Conservation (phyloP, 2,888 invertebrate species). For the Cetonia aurata region DNA sequence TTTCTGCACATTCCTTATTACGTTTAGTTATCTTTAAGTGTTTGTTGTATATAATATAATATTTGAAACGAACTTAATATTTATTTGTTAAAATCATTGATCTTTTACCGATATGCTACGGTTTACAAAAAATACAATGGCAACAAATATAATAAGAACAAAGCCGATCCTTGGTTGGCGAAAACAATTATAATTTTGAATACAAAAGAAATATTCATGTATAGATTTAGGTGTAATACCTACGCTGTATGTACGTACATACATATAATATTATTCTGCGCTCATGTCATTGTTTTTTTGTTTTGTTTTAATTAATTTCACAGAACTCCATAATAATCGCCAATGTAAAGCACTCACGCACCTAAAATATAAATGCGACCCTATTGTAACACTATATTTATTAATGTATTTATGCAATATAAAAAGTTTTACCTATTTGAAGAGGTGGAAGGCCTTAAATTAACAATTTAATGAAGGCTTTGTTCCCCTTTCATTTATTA, state of each 20-base stretch:
- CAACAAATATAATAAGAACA: conserved; percentile 21
- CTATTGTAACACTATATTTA: conserved; percentile 21
- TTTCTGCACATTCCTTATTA: conserved; percentile 3
- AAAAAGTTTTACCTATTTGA: background rate
- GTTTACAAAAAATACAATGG: conserved; percentile 24
- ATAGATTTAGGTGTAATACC: conserved; percentile 39
- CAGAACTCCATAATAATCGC: conserved; percentile 26
- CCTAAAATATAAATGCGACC: conserved; percentile 14
- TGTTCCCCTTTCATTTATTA: too few relatives aligned
- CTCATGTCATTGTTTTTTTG: conserved; percentile 35
- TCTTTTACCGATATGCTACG: conserved; percentile 2
- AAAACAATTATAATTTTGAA: conserved; percentile 40
- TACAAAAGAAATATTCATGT: conserved; percentile 40
- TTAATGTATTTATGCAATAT: conserved; percentile 8
- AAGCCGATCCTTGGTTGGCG: conserved; percentile 9
- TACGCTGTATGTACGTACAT: conserved; percentile 27
- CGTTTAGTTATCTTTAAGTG: too few relatives aligned
- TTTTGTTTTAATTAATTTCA: conserved; percentile 39
- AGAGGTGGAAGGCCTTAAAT: background rate
- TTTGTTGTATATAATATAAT: background rate
- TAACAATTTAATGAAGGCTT: too few relatives aligned
- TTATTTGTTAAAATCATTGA: background rate
- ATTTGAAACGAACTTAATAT: background rate
- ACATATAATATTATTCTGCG: conserved; percentile 35
- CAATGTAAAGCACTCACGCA: conserved; percentile 37